Evolutionary conservation across 2,113 vertebrate genomes (phyloP).

Genomic region (Pogonocichla stellata): DNA sequence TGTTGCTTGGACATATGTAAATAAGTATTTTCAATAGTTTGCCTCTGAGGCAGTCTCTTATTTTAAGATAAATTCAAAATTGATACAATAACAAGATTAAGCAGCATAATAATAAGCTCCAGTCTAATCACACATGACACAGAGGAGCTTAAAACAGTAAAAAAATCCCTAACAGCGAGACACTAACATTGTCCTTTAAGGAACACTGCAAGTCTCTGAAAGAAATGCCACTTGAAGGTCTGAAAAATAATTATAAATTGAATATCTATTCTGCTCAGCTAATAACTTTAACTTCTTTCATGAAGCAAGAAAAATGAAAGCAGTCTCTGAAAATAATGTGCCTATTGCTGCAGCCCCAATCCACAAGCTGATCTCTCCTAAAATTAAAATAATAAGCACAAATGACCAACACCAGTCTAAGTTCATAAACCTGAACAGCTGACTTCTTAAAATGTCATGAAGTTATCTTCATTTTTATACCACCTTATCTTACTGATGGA

Average conservation of each 20-base stretch:
- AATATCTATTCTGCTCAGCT: background rate
- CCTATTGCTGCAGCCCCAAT: background rate
- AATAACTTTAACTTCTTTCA: background rate
- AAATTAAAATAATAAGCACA: background rate
- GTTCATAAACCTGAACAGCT: background rate
- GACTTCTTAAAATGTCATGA: background rate
- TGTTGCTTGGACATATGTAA: background rate
- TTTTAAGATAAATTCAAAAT: background rate
- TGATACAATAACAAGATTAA: background rate
- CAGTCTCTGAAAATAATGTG: background rate
- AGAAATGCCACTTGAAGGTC: background rate
- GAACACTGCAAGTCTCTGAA: background rate
- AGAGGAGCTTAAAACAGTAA: background rate
- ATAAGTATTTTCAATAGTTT: background rate
- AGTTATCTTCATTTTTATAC: background rate
- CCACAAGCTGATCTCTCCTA: rapidly evolving
- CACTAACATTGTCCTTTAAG: background rate
- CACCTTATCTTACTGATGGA: background rate
- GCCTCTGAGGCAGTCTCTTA: background rate
- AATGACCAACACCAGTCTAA: background rate
- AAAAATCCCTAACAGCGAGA: background rate
- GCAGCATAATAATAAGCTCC: background rate
- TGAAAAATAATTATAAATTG: background rate
- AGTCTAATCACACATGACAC: background rate
- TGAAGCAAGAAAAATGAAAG: background rate